Evolutionary conservation across 2,113 vertebrate species (phyloP), one percentile per base, ranked within the genome.

Genomic region (Pseudopodoces humilis): DNA sequence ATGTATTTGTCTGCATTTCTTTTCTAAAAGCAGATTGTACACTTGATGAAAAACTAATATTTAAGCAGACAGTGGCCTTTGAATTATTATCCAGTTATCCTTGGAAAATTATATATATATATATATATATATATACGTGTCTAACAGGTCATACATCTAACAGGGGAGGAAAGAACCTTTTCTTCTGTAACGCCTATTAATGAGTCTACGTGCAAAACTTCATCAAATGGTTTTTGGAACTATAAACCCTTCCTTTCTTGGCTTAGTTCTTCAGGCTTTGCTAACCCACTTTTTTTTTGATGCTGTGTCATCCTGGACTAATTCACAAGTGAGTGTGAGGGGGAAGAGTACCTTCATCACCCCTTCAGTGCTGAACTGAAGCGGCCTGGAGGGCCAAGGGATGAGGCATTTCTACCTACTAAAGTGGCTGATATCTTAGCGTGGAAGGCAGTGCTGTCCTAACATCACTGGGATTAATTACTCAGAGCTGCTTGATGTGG

Each of bases 221-320:
- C 76, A 71, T 93, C 64, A 53, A 90, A 81, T 90, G 83, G 77
- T 83, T 93, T 97, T 84, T 96, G 80, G 94, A 96, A 94, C 88
- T 93, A 78, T 83, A 96, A 95, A 90, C 71, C 76, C 72, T 95
- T 94, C 70, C 76, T 88, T 92, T 97, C 86, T 95, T 96, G 96
- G 96, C 95, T 95, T 92, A 82, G 69, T 60, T 94, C 83, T 95
- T 92, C 90, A 93, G 92, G 44, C 80, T 93, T 71, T 94, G 92
- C 90, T 95, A 91, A 62, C n/a, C 64, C 31, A 6, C 13, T 86
- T 84, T 55, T 78, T 71, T 65, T 72, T 83, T 71, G 9, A 46
- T 69, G 60, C 72, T 14, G 46, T 93, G 63, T 92, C 92, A 77
- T 77, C 67, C 85, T 93, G 68, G 85, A 71, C 83, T 92, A 75